These are phyloP conservation scores for Craseonycteris thonglongyai DNA, from an alignment of 2,113 vertebrate genomes.

Conservation along the genomic window DNA sequence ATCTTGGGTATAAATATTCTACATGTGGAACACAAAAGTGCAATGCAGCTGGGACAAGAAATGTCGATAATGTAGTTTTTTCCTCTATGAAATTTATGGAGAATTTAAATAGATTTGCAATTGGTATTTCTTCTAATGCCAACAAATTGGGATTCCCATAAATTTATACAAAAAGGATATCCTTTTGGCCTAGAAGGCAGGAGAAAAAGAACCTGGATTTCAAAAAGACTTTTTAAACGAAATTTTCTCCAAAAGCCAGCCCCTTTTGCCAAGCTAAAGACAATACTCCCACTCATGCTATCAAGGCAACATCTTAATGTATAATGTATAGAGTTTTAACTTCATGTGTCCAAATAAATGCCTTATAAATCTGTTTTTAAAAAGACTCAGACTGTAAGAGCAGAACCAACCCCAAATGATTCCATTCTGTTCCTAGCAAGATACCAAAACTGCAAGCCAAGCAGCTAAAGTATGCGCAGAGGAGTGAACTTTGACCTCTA, in stretches of 20 bases:
- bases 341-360: not conserved
- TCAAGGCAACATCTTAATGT: not conserved
- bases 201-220: not conserved
- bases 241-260: not conserved
- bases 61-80: not conserved
- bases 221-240: not conserved
- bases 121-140: conserved; percentile 12
- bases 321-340: not conserved
- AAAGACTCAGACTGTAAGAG: not conserved
- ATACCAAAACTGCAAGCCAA: no score
- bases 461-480: no score
- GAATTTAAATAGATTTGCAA: not conserved
- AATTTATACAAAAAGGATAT: conserved; percentile 4
- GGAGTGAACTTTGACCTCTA: not conserved
- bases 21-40: no score
- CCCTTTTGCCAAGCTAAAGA: conserved; percentile 7
- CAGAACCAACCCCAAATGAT: not conserved
- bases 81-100: not conserved
- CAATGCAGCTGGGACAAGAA: not conserved
- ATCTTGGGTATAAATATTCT: not conserved
- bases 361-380: not conserved
- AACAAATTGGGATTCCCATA: not conserved
- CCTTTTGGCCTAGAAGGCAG: not conserved
- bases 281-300: not conserved
- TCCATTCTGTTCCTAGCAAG: not conserved